Evolutionary conservation across 2,113 vertebrate species (phyloP), one percentile per base, ranked within the genome.

Genomic region (Lynx canadensis): DNA sequence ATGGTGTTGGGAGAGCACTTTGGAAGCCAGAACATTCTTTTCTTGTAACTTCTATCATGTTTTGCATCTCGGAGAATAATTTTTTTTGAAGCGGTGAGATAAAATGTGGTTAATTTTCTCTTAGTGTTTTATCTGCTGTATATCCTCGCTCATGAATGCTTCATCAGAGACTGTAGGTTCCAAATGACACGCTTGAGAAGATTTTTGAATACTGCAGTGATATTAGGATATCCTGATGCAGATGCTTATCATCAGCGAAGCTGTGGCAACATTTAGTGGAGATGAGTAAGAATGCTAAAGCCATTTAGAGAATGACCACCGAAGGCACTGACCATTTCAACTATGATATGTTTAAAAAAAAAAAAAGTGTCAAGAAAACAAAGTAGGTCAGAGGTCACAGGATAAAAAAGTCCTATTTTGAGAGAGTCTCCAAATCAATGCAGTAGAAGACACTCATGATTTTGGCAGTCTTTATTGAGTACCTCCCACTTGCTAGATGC

Each of bases 41-140:
- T 86, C 50, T 91, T 96, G 69, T 57, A 60, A 88, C 69, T 89
- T 95, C 36, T 74, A 76, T 60, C 74, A 57, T 90, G 38, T 90
- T 93, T 96, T 95, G 11, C 81, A 76, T 93, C 25, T 91, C 41
- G 78, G 52, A 91, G 50, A 33, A 82, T 50, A 92, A 5, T 81
- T 57, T 92, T 94, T 94, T 89, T 93, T 60, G 71, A 95, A 69
- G 10, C 52, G 41, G 10, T 93, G 52, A 95, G 21, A 76, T 86
- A 87, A 83, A 92, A 65, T 83, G 13, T 55, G 50, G 78, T 94
- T 94, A 71, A 91, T 96, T 96, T 96, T 95, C 68, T 65, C 89
- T 78, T 63, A 94, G 33, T 3, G 23, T 95, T 91, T 95, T 74
- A 65, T 90, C 69, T 73, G 33, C 36, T 36, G 31, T 63, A 12